Evolutionary conservation across 37 sponge, comb jelly and placozoan genomes (phyloP).

Genomic region (Chondrosia reniformis): DNA sequence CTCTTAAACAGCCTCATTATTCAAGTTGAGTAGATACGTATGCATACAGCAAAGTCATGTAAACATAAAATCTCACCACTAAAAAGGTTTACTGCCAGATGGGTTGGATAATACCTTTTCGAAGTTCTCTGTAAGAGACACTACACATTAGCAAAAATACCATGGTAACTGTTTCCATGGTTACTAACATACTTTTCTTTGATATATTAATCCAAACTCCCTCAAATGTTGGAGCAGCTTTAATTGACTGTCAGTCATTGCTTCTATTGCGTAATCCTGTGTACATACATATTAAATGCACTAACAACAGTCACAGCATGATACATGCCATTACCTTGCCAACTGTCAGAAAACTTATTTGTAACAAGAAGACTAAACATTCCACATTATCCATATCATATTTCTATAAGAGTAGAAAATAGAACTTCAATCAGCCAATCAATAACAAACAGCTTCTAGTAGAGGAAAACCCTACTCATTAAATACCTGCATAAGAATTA

Average conservation of each 20-base stretch:
- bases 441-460: too few species aligned
- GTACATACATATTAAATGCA: neutral
- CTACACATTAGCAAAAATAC: neutral
- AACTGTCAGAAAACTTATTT: slow-evolving; percentile 84
- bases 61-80: slow-evolving; percentile 70
- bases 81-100: slow-evolving; percentile 83
- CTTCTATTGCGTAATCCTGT: slow-evolving; percentile 86
- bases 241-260: slow-evolving; percentile 71
- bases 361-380: slow-evolving; percentile 77
- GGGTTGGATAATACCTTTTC: slow-evolving; percentile 88
- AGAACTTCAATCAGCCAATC: too few species aligned
- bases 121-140: slow-evolving; percentile 56
- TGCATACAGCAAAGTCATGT: neutral
- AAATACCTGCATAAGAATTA: too few species aligned
- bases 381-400: slow-evolving; percentile 69
- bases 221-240: slow-evolving; percentile 81
- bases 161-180: too few species aligned
- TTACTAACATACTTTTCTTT: slow-evolving; percentile 66
- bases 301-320: neutral
- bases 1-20: neutral
- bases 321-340: slow-evolving; percentile 58
- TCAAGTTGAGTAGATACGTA: neutral
- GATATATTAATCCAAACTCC: slow-evolving; percentile 91
- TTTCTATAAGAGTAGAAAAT: slow-evolving; percentile 26
- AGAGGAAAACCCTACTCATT: too few species aligned